phyloP scores from a whole-genome alignment of 2,797 vertebrate genomes.

The Tenualosa ilisha region DNA sequence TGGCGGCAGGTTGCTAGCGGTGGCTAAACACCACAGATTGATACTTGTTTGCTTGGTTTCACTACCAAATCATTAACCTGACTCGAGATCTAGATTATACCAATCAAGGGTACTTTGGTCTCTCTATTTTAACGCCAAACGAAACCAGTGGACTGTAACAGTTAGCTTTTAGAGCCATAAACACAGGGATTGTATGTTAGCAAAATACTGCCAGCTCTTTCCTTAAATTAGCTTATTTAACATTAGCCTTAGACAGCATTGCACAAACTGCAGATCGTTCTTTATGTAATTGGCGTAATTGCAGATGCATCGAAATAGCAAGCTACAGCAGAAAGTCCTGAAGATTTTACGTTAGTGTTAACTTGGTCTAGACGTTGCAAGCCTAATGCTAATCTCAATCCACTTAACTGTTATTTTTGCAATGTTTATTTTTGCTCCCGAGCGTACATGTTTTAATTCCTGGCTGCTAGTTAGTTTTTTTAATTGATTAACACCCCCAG shows the following conservation, averaged over 20 bases:
- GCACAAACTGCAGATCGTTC: too few relatives aligned
- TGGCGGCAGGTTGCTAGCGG: background rate
- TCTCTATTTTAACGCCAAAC: background rate
- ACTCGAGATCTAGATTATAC: background rate
- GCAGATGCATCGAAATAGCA: background rate
- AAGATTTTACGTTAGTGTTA: background rate
- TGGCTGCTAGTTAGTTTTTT: background rate
- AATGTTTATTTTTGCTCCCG: constrained; percentile 38
- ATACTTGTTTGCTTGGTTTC: background rate
- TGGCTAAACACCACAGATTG: background rate
- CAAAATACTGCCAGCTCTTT: background rate
- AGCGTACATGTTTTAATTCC: background rate
- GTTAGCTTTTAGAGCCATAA: background rate
- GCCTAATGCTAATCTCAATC: constrained; percentile 42
- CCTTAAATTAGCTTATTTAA: background rate
- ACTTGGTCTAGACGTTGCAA: background rate
- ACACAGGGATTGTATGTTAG: background rate
- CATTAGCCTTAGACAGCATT: background rate
- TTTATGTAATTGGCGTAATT: background rate
- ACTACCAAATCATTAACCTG: background rate
- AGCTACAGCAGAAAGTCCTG: background rate
- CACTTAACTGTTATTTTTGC: constrained; percentile 38
- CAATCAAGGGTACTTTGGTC: background rate
- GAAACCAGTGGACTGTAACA: background rate
- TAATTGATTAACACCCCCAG: background rate